Evolutionary conservation across 92 coral and sea anemone genomes (phyloP), one percentile per base, ranked within the genome.

Genomic region (Ricordea florida): DNA sequence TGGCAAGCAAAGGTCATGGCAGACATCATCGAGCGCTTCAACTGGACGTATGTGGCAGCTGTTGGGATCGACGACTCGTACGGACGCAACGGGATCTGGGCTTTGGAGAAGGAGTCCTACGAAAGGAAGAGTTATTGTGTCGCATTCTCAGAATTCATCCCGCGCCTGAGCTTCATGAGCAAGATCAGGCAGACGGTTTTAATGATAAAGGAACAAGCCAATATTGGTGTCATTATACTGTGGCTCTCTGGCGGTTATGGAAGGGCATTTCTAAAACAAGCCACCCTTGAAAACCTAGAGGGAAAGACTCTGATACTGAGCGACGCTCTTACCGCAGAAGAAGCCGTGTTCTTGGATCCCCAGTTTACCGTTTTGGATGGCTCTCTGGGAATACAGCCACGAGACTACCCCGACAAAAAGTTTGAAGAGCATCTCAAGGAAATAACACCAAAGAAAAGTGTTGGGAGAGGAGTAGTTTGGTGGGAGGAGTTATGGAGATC

Each of bases 21-120:
- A 6, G 97, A 92, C 43, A 53, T 92, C 8, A 78, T 92, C 15
- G 66, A 71, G 36, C 56, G 55, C 11, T 92, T 87, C 42, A 85
- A 85, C 38, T 92, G 97, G 97, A 63, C 57, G 2, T 92, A 89
- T 63, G 91, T 92, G 61, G 87, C 89, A 14, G 97, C 90, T 0
- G 80, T 92, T 3, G 90, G 82, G 23, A 59, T 83, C 13, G 98
- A 89, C 33, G 92, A 92, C 55, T 57, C 87, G n/a, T 92, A 85
- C 8, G 98, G 94, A 5, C 67, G 82, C 13, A 68, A 66, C 33
- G 97, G 93, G 0, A 62, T 81, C 8, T 36, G 81, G 56, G 82
- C 84, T 1, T 42, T 92, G 47, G 91, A 78, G 41, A 55, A 72
- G 57, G 94, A 89, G 63, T 76, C 92, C 10, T 27, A 63, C 25